Conservation (phyloP, 2,113 vertebrate genomes). For the Oreochromis aureus region DNA sequence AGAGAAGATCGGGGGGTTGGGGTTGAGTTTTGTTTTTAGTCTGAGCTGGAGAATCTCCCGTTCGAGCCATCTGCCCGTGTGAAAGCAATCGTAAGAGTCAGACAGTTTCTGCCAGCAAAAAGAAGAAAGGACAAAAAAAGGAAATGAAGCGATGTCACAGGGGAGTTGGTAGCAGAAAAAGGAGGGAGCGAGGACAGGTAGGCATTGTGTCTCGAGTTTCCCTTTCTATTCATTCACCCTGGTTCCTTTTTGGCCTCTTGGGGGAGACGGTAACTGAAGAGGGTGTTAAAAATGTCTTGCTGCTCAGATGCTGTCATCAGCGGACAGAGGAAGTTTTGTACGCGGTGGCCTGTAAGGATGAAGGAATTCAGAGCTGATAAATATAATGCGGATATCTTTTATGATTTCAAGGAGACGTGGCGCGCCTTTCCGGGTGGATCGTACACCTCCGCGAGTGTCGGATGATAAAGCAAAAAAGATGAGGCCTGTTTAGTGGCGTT, state of each 20-base stretch:
- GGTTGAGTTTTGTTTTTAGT: conserved; percentile 41
- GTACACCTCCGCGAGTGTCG: neutral
- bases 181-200: conserved; percentile 50
- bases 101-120: conserved; percentile 22
- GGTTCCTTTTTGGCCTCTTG: conserved; percentile 48
- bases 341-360: neutral
- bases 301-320: conserved; percentile 37
- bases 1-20: neutral
- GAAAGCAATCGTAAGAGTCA: conserved; percentile 38
- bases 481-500: neutral
- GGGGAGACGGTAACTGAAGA: conserved; percentile 52
- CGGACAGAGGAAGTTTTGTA: conserved; percentile 30
- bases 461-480: neutral
- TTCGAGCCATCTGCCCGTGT: conserved; percentile 45
- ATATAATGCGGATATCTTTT: neutral
- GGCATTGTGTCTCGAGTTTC: conserved; percentile 57
- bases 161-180: conserved; percentile 37
- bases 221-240: conserved; percentile 51
- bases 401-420: neutral
- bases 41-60: conserved; percentile 30
- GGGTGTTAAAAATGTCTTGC: conserved; percentile 61
- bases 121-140: neutral
- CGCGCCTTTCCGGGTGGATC: conserved; percentile 14
- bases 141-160: conserved; percentile 23
- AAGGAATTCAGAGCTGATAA: conserved; percentile 31